Evolutionary conservation across 2,888 invertebrate species (phyloP).

Genomic region (Proisotoma minuta): DNA sequence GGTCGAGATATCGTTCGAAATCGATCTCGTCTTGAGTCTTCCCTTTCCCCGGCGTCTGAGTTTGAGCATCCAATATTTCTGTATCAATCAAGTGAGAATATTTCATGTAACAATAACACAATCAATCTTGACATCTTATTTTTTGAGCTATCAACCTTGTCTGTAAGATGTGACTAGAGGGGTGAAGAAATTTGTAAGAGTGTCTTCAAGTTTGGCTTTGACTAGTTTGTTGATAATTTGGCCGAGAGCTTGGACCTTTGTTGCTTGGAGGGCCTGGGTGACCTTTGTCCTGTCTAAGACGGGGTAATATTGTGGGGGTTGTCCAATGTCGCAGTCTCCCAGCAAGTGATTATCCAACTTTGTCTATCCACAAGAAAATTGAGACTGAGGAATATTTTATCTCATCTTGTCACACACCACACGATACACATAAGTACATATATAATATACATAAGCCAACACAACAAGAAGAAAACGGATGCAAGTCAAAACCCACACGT

Average conservation of each 20-base stretch:
- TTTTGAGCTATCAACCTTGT: constrained; percentile 16
- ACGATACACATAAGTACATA: too few relatives aligned
- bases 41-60: constrained; percentile 1
- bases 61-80: constrained; percentile 30
- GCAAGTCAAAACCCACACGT: too few relatives aligned
- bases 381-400: constrained; percentile 3
- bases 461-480: too few relatives aligned
- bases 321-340: constrained; percentile 7
- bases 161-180: constrained; percentile 23
- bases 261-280: constrained; percentile 14
- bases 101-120: background rate
- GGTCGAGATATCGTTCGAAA: constrained; percentile 31
- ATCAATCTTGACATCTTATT: too few relatives aligned
- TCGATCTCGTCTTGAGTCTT: constrained; percentile 29
- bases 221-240: constrained; percentile 18
- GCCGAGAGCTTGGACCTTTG: constrained; percentile 15
- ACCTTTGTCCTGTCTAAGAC: constrained; percentile 25
- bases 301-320: constrained; percentile 27
- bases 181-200: constrained; percentile 25
- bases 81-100: background rate
- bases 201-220: constrained; percentile 12
- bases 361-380: constrained; percentile 23
- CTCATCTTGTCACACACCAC: background rate
- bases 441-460: too few relatives aligned
- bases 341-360: constrained; percentile 39